Evolutionary conservation across 2,797 vertebrate species (phyloP).

Genomic region (Sebastes paucispinis): DNA sequence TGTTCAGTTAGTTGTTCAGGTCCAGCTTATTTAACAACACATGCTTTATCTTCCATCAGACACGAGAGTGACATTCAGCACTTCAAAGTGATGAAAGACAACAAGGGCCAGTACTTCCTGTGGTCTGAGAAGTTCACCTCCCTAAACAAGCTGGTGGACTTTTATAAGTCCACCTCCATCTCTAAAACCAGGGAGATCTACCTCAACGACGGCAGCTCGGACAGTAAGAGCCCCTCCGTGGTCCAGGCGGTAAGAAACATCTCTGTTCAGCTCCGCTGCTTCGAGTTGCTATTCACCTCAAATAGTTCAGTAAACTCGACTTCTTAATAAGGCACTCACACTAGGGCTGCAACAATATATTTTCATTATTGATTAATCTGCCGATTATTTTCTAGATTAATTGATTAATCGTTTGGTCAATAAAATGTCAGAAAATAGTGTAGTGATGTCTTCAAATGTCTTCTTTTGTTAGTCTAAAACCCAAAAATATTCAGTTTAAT

Average conservation of each 20-base stretch:
- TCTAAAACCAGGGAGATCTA: conserved; percentile 92
- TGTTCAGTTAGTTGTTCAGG: neutral
- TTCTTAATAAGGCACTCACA: neutral
- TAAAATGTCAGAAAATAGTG: no score
- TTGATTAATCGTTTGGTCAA: no score
- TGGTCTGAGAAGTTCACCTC: conserved; percentile 96
- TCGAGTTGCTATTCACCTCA: neutral
- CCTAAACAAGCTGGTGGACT: conserved; percentile 94
- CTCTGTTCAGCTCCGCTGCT: rapidly evolving
- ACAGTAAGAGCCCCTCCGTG: conserved; percentile 15
- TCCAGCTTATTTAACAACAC: neutral
- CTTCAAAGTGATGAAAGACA: conserved; percentile 96
- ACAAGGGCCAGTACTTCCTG: conserved; percentile 90
- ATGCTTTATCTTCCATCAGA: conserved; percentile 70
- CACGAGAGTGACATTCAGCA: conserved; percentile 95
- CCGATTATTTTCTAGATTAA: no score
- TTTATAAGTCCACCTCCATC: conserved; percentile 89
- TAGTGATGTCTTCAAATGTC: no score
- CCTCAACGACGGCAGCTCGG: conserved; percentile 81
- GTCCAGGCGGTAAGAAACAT: conserved; percentile 45
- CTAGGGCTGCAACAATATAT: no score
- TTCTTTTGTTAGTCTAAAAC: no score
- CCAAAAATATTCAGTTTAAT: no score
- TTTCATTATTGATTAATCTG: no score
- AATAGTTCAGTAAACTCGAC: neutral